These are phyloP conservation scores for Phyllotreta striolata DNA, from an alignment of 2,888 invertebrate species.

Conservation along the genomic window DNA sequence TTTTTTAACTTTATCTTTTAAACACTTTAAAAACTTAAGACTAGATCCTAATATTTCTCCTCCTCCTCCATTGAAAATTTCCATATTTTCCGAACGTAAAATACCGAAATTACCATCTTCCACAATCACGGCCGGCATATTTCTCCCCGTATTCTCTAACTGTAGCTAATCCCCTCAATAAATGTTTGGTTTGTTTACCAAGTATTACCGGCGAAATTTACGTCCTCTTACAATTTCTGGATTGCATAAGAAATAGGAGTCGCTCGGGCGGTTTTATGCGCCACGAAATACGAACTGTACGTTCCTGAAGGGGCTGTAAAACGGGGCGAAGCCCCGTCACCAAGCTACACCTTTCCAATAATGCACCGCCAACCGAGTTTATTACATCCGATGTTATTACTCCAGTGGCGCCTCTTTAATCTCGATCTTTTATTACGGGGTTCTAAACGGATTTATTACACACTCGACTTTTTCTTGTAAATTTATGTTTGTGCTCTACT, in stretches of 20 bases:
- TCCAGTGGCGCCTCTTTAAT: not conserved
- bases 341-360: slow-evolving; percentile 27
- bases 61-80: slow-evolving; percentile 3
- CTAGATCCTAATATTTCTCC: not conserved
- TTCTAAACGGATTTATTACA: too few species aligned
- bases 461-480: too few species aligned
- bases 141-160: slow-evolving; percentile 19
- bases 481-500: too few species aligned
- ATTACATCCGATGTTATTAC: slow-evolving; percentile 21
- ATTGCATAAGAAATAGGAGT: slow-evolving; percentile 49
- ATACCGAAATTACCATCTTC: slow-evolving; percentile 19
- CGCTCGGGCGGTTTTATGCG: slow-evolving; percentile 40
- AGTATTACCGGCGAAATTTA: slow-evolving; percentile 22
- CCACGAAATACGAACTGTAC: slow-evolving; percentile 33
- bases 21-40: not conserved
- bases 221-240: slow-evolving; percentile 22
- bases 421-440: too few species aligned
- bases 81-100: slow-evolving; percentile 16
- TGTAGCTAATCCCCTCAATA: slow-evolving; percentile 27
- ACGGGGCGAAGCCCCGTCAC: slow-evolving; percentile 21
- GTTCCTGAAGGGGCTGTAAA: slow-evolving; percentile 32
- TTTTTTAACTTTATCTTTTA: not conserved
- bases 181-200: slow-evolving; percentile 28
- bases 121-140: slow-evolving; percentile 23
- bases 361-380: slow-evolving; percentile 18